These are phyloP conservation scores for Planococcus citri DNA, from an alignment of 1,140 invertebrate species.

Conservation along the genomic window DNA sequence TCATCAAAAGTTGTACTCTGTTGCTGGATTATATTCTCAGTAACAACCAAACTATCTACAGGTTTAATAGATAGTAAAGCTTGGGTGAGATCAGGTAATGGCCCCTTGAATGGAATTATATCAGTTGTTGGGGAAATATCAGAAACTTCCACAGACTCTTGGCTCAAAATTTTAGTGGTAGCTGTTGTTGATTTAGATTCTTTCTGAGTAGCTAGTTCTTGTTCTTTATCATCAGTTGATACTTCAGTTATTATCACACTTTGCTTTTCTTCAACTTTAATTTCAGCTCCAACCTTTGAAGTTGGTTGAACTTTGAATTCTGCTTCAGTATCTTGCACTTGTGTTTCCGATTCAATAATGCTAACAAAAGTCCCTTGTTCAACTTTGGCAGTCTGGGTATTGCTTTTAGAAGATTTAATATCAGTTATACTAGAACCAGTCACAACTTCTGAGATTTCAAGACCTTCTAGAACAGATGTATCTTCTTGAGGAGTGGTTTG, in stretches of 20 bases:
- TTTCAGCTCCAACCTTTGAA: conserved; percentile 21
- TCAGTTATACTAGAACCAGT: not conserved
- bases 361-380: conserved; percentile 3
- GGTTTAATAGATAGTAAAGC: not conserved
- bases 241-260: conserved; percentile 33
- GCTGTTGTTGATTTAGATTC: conserved; percentile 32
- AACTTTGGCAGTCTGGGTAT: not conserved
- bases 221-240: conserved; percentile 32
- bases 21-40: not conserved
- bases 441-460: not conserved
- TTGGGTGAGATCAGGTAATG: not conserved
- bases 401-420: not conserved
- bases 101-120: not conserved
- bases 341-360: not conserved
- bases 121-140: not conserved
- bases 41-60: not conserved
- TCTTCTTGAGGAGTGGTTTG: not conserved
- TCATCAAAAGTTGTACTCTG: conserved; percentile 18
- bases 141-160: not conserved
- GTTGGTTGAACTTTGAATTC: not conserved
- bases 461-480: not conserved
- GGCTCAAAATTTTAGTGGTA: conserved; percentile 26
- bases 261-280: conserved; percentile 26
- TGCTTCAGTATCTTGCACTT: not conserved
- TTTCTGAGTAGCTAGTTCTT: conserved; percentile 30